Evolutionary conservation across 1,140 invertebrate species (phyloP), one percentile per base, ranked within the genome.

Genomic region (Drosophila triauraria): DNA sequence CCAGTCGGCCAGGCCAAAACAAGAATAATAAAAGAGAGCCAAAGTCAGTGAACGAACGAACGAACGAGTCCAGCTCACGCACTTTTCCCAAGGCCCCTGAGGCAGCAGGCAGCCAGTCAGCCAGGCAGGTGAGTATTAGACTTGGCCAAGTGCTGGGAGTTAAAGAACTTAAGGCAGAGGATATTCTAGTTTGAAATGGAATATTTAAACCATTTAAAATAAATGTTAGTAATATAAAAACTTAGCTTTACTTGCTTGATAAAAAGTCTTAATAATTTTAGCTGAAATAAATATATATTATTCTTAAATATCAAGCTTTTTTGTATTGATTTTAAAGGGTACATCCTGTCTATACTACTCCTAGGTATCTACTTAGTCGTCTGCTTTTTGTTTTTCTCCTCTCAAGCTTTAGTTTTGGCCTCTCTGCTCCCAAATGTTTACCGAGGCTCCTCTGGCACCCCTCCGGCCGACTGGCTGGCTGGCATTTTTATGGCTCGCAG

Each of bases 1-100:
- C 75, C 69, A 56, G 76, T 57, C 63, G 75, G 69, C 64, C 44
- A 71, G 75, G 69, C 74, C 47, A 75, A 68, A 72, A 60, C 53
- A 44, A 60, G 71, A 72, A 59, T 38, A 72, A 38, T 48, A 68
- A 61, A 30, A 68, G 65, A 68, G 77, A 46, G 30, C 43, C 54
- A 70, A 76, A 88, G 83, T 80, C 83, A 83, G 69, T 78, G 84
- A 77, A 82, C 75, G 76, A 70, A 69, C 75, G 71, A 70, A 64
- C 70, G 77, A 69, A 83, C 80, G 76, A 68, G 77, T 61, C 53
- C 46, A 51, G 23, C 80, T 77, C 84, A 87, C 83, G 80, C 80
- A 88, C 72, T 87, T 83, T 71, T 79, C 47, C 20, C 20, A 32
- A 20, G 30, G 6, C 10, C 59, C 43, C 20, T 27, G 20, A 30